Evolutionary conservation across 2,113 vertebrate species (phyloP).

Genomic region (Lophius piscatorius): DNA sequence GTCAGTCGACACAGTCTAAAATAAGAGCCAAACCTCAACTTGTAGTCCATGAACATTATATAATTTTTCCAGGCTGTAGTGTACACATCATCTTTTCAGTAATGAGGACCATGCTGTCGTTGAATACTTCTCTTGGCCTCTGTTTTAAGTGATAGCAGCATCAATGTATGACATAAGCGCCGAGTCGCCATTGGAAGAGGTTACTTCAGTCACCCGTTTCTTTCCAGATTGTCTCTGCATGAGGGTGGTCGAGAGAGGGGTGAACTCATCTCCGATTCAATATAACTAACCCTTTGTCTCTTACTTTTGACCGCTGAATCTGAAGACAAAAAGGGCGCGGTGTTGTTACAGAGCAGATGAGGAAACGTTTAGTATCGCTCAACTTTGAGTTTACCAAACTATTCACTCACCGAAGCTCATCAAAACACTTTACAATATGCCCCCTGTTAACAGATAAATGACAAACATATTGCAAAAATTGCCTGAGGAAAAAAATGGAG

Average conservation of each 20-base stretch:
- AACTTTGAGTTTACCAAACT: background rate
- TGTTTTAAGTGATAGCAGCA: conserved; percentile 10
- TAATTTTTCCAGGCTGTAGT: conserved; percentile 9
- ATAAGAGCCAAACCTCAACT: conserved; percentile 5
- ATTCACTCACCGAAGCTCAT: too few species aligned
- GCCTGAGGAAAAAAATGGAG: background rate
- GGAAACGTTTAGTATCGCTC: conserved; percentile 30
- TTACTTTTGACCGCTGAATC: background rate
- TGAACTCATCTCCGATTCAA: conserved; percentile 32
- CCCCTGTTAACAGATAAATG: too few species aligned
- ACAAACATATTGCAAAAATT: background rate
- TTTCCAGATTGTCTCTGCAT: conserved; percentile 34
- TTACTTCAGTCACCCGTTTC: conserved; percentile 32
- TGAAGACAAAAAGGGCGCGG: conserved; percentile 28
- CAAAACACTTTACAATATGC: too few species aligned
- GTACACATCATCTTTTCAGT: conserved; percentile 3
- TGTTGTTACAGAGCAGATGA: conserved; percentile 39
- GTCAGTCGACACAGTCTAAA: conserved; percentile 13
- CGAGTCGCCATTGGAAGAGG: conserved; percentile 13
- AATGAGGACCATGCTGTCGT: conserved; percentile 22
- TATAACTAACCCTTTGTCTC: conserved; percentile 51
- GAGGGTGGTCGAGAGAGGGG: conserved; percentile 6
- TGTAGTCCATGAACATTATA: conserved; percentile 12
- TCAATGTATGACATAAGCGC: conserved; percentile 17
- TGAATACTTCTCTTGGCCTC: conserved; percentile 11